Evolutionary conservation across 2,888 invertebrate species (phyloP).

Genomic region (Stomorhina lunata): DNA sequence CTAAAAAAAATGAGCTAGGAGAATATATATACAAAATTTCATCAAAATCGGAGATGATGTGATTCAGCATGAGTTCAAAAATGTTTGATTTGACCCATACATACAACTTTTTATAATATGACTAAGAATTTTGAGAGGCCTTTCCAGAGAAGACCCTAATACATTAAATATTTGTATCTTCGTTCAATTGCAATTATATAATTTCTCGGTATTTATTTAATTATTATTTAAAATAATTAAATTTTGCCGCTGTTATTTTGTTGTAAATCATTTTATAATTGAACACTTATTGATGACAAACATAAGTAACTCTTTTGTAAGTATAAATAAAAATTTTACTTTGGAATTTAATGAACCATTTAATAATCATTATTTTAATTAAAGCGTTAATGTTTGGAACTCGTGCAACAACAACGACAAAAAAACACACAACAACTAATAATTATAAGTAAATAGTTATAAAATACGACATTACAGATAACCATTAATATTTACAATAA

Average conservation of each 20-base stretch:
- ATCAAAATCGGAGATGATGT: too few relatives aligned
- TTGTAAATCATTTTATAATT: conserved; percentile 61
- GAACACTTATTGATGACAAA: conserved; percentile 57
- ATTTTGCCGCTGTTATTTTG: conserved; percentile 8
- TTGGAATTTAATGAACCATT: conserved; percentile 60
- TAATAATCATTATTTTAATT: conserved; percentile 63
- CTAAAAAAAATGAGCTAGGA: too few relatives aligned
- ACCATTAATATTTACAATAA: neutral
- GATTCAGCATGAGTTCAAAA: too few relatives aligned
- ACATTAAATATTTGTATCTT: too few relatives aligned
- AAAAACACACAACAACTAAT: conserved; percentile 15
- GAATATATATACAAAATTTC: too few relatives aligned
- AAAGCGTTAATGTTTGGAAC: conserved; percentile 55
- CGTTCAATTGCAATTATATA: neutral
- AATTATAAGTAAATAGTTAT: conserved; percentile 8
- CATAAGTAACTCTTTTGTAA: too few relatives aligned
- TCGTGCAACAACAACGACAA: conserved; percentile 15
- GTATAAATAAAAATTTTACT: conserved; percentile 54
- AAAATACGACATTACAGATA: neutral
- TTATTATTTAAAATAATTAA: conserved; percentile 22
- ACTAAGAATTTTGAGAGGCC: too few relatives aligned
- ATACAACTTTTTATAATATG: too few relatives aligned
- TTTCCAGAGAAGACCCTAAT: too few relatives aligned
- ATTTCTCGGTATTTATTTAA: neutral
- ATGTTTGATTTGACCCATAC: too few relatives aligned